Conservation (phyloP, 1,140 invertebrate species). For the Dinoponera quadriceps region DNA sequence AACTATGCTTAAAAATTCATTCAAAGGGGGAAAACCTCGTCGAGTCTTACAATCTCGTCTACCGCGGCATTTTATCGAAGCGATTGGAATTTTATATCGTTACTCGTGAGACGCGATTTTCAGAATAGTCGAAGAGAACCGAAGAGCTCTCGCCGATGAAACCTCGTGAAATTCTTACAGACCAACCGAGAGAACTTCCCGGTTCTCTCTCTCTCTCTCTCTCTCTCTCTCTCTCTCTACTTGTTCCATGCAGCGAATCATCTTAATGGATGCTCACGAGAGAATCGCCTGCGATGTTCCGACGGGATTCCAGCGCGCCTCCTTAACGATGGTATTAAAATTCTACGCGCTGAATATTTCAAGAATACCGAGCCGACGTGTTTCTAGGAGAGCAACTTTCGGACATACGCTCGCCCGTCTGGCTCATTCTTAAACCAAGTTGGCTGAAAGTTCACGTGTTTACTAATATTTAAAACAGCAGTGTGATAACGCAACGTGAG, state of each 20-base stretch:
- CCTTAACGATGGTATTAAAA: constrained; percentile 63
- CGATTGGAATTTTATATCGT: background rate
- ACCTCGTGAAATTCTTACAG: constrained; percentile 24
- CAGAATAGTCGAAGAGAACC: background rate
- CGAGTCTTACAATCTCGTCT: no score
- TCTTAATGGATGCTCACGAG: constrained; percentile 25
- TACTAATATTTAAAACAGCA: no score
- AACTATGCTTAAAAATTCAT: no score
- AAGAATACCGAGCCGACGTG: background rate
- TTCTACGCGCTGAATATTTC: constrained; percentile 64
- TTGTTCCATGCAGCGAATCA: constrained; percentile 4
- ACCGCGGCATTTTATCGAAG: no score
- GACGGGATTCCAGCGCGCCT: constrained; percentile 34
- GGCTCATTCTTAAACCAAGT: constrained; percentile 4
- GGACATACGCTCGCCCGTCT: background rate
- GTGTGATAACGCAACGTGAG: no score
- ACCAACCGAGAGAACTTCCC: background rate
- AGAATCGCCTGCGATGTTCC: background rate
- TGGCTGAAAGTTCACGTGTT: background rate
- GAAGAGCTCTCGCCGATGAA: background rate
- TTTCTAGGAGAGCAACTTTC: constrained; percentile 6
- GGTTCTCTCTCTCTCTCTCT: background rate
- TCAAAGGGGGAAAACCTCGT: no score
- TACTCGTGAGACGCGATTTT: background rate
- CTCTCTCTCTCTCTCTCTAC: no score